Evolutionary conservation across 2,797 vertebrate genomes (phyloP).

Genomic region (Poeciliopsis paucimaculata): DNA sequence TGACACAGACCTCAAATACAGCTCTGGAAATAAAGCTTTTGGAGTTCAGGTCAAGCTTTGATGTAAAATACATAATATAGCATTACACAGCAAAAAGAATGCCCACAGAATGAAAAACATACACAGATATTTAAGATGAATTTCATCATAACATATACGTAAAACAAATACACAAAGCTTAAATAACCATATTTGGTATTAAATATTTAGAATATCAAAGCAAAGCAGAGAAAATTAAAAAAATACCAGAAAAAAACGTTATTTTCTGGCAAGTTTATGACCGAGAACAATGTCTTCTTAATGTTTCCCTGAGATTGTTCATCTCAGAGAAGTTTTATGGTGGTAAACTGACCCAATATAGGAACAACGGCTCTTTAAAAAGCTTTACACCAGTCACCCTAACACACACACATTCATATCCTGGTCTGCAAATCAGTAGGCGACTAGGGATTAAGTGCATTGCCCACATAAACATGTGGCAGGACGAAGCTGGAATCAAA

Average conservation of each 20-base stretch:
- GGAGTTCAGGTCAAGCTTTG: constrained; percentile 10
- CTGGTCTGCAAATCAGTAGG: not conserved
- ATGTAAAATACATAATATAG: constrained; percentile 9
- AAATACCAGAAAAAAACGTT: not conserved
- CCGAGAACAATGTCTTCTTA: not conserved
- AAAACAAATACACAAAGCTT: not conserved
- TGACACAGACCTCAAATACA: constrained; percentile 43
- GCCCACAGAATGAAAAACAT: not conserved
- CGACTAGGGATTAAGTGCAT: not conserved
- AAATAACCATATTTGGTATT: not conserved
- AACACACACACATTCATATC: not conserved
- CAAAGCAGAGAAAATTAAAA: not conserved
- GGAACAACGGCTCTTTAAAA: not conserved
- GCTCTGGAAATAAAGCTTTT: constrained; percentile 46
- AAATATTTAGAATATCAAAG: not conserved
- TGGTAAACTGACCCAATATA: not conserved
- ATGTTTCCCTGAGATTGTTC: not conserved
- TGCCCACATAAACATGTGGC: not conserved
- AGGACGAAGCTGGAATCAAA: not conserved
- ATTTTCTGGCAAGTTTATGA: not conserved
- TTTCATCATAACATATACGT: not conserved
- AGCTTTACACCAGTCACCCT: not conserved
- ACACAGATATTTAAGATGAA: not conserved
- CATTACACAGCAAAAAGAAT: not conserved
- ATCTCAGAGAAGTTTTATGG: not conserved